Evolutionary conservation across 2,113 vertebrate species (phyloP).

Genomic region (Lepus americanus): DNA sequence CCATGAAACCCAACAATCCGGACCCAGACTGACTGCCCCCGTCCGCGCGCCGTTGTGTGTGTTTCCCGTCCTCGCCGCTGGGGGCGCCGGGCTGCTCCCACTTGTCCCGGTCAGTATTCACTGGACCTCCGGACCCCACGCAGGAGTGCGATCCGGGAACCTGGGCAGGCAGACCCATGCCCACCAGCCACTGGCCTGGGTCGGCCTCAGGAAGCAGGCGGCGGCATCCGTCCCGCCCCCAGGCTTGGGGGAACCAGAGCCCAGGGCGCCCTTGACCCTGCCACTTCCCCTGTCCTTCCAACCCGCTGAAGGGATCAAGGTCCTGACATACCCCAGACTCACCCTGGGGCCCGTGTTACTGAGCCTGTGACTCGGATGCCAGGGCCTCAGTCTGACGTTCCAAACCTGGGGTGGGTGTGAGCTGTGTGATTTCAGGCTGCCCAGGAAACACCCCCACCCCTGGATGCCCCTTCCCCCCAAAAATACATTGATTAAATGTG

Average conservation of each 20-base stretch:
- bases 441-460: constrained; percentile 45
- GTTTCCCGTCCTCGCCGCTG: neutral
- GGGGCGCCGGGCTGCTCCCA: neutral
- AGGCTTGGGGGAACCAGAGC: neutral
- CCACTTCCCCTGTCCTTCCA: neutral
- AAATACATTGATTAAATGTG: neutral
- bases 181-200: neutral
- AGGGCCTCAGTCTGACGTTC: constrained; percentile 81
- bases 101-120: constrained; percentile 60
- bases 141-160: constrained; percentile 78
- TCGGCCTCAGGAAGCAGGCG: constrained; percentile 45
- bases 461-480: no score
- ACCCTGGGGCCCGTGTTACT: neutral
- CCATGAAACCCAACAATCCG: constrained; percentile 91
- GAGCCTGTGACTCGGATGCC: constrained; percentile 56
- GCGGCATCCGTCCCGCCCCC: neutral
- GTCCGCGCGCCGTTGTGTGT: constrained; percentile 69
- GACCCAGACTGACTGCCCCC: constrained; percentile 87
- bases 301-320: constrained; percentile 61
- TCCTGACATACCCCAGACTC: neutral
- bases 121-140: constrained; percentile 42
- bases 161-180: neutral
- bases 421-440: constrained; percentile 61
- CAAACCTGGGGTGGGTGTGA: constrained; percentile 53
- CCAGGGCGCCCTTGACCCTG: neutral